Evolutionary conservation across 2,888 invertebrate genomes (phyloP), one percentile per base, ranked within the genome.

Genomic region (Podabrus alpinus): DNA sequence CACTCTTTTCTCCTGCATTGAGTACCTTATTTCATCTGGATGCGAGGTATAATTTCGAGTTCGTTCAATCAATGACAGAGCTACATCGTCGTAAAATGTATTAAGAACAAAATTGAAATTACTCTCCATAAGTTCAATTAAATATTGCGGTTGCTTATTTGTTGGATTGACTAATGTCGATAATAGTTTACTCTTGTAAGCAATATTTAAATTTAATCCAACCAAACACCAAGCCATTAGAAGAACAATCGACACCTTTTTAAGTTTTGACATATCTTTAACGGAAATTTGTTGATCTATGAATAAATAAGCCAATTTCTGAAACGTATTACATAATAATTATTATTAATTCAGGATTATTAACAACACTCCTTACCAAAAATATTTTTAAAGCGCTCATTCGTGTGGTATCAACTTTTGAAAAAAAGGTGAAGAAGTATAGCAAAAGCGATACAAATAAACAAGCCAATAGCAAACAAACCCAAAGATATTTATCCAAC

Each of bases 171-270:
- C 5, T n/a, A 72, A 13, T 10, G 72, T 60, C 4, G 72, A 72
- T 7, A 72, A 9, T 3, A 72, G 13, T 67, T 72, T 72, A 11
- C 72, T 72, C n/a, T 72, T 72, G 16, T 67, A 72, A n/a, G 72
- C 72, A 24, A 66, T 72, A 17, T 67, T 72, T 60, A 72, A 19
- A 29, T 72, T 72, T 61, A 72, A 59, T 13, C 67, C 24, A 0
- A 45, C 72, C 16, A 72, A 45, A 45, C n/a, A 72, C 72, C 72
- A 72, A 24, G 67, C 67, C 0, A 13, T 16, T 68, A 72, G 16
- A 13, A 72, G 7, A 4, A 67, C 10, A 13, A 72, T 2, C 9
- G 67, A 72, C 9, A 60, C 60, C 15, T 9, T 59, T 25, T 17
- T 66, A 9, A 72, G 7, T 62, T 11, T 69, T 61, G 24, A 25